Conservation (phyloP, 2,888 invertebrate genomes). For the Molorchus minor region DNA sequence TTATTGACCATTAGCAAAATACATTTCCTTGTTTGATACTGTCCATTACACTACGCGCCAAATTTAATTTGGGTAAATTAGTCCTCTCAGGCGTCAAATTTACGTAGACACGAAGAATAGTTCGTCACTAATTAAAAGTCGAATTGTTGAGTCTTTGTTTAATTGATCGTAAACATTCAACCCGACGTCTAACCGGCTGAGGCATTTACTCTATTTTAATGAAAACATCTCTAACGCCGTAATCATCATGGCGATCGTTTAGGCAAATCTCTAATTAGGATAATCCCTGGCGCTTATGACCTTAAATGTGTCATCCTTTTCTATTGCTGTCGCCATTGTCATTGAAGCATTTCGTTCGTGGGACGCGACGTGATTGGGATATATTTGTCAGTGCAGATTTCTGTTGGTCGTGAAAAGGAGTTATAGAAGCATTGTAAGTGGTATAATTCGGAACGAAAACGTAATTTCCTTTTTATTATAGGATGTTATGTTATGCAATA, state of each 20-base stretch:
- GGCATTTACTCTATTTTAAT: conserved; percentile 45
- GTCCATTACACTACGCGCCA: not conserved
- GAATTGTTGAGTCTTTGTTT: conserved; percentile 49
- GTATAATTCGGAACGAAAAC: too few species aligned
- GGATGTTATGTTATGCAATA: too few species aligned
- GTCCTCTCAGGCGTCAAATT: conserved; percentile 7
- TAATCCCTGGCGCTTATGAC: conserved; percentile 36
- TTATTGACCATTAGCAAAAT: too few species aligned
- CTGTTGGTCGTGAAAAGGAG: too few species aligned
- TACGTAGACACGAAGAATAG: conserved; percentile 36
- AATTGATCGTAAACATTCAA: conserved; percentile 52
- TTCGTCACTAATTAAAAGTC: conserved; percentile 52
- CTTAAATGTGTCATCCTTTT: conserved; percentile 25
- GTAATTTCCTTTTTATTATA: too few species aligned
- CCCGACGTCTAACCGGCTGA: conserved; percentile 29
- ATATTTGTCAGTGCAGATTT: too few species aligned
- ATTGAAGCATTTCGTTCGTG: conserved; percentile 21
- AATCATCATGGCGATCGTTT: conserved; percentile 43
- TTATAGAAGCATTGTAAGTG: too few species aligned
- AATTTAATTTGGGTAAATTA: conserved; percentile 10
- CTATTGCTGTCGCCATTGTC: conserved; percentile 18
- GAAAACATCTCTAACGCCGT: conserved; percentile 38
- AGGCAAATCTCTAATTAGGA: conserved; percentile 49
- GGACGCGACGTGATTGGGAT: conserved; percentile 21
- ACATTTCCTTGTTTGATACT: not conserved